phyloP scores from a whole-genome alignment of 2,113 vertebrate genomes.

The Malurus alboscapulatus region DNA sequence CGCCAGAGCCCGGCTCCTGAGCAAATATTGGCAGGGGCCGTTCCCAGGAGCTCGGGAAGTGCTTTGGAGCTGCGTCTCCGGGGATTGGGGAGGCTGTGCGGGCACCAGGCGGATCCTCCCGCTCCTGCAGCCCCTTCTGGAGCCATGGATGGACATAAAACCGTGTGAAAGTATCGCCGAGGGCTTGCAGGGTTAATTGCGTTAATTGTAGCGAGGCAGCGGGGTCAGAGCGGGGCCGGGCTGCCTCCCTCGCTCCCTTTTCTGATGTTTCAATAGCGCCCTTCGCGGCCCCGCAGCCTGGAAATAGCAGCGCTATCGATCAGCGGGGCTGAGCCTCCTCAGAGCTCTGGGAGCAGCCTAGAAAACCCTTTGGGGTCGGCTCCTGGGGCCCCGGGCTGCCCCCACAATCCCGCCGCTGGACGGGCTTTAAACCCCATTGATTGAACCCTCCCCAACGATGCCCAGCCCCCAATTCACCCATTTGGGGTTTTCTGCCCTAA shows the following conservation, averaged over 20 bases:
- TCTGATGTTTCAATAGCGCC: not conserved
- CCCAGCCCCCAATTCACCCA: accelerated
- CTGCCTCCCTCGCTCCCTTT: not conserved
- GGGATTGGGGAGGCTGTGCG: not conserved
- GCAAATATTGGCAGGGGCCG: not conserved
- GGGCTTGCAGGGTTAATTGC: not conserved
- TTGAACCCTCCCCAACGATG: accelerated
- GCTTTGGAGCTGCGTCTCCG: not conserved
- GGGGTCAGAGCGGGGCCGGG: not conserved
- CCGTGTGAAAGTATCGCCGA: accelerated
- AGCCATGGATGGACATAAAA: accelerated
- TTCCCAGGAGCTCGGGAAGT: not conserved
- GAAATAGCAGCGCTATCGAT: not conserved
- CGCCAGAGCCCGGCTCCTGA: not conserved
- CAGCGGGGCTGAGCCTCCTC: not conserved
- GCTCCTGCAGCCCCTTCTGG: not conserved
- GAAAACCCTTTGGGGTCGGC: not conserved
- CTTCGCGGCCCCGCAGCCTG: not conserved
- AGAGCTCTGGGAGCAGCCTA: not conserved
- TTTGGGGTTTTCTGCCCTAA: accelerated
- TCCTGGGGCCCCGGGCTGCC: not conserved
- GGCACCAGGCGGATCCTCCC: not conserved
- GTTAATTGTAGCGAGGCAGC: not conserved
- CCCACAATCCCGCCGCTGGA: not conserved
- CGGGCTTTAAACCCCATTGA: not conserved